A percentile compares a stretch with the other conserved stretches of the same genome.
phyloP scores from a whole-genome alignment of 2,888 invertebrate genomes.

The Girardia tigrina region DNA sequence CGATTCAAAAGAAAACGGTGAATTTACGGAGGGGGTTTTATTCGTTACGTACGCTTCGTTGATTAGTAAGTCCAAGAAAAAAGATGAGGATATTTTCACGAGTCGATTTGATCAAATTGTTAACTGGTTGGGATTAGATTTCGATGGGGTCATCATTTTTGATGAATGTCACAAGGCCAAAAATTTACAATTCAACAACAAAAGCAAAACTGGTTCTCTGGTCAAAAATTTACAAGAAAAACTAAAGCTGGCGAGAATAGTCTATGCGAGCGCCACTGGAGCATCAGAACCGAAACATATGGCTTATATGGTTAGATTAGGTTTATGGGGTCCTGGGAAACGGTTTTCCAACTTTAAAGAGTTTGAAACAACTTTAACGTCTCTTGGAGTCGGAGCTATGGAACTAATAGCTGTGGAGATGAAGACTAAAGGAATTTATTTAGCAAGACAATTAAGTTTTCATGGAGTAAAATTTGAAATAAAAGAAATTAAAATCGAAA shows the following conservation, averaged over 20 bases:
- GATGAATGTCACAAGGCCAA: constrained; percentile 28
- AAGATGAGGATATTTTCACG: constrained; percentile 39
- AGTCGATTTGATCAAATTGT: constrained; percentile 7
- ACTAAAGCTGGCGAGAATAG: constrained; percentile 24
- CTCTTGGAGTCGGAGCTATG: constrained; percentile 20
- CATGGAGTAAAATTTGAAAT: constrained; percentile 1
- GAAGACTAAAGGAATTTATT: constrained; percentile 19
- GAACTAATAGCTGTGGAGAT: constrained; percentile 24
- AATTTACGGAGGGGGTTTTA: constrained; percentile 46
- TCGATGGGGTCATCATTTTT: constrained; percentile 18
- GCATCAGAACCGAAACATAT: constrained; percentile 27
- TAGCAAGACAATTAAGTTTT: constrained; percentile 25
- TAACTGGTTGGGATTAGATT: constrained; percentile 17
- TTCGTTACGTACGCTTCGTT: constrained; percentile 48
- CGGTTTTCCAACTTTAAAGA: not conserved
- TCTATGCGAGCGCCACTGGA: constrained; percentile 21
- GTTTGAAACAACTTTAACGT: not conserved
- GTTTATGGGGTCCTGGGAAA: constrained; percentile 8
- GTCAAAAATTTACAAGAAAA: constrained; percentile 29
- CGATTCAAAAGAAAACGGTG: constrained; percentile 3
- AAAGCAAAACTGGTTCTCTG: constrained; percentile 25
- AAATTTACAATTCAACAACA: not conserved
- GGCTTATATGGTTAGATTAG: constrained; percentile 26
- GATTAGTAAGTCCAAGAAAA: constrained; percentile 45
- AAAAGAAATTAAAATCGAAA: constrained; percentile 60